Conservation (phyloP, 2,888 invertebrate species). For the Platynereis dumerilii region DNA sequence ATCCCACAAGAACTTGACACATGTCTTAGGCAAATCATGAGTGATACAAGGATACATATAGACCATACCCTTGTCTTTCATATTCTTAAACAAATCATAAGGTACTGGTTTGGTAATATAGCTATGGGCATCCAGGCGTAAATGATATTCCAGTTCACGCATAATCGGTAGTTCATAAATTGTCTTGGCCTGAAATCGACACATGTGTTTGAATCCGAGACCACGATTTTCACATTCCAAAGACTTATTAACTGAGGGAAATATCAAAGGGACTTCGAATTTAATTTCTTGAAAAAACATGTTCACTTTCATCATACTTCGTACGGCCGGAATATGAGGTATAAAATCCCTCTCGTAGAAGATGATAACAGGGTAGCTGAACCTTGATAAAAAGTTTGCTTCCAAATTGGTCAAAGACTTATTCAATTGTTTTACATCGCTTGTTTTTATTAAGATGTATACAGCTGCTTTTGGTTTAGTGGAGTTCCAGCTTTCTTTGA, state of each 20-base stretch:
- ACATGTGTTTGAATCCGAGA: slow-evolving; percentile 39
- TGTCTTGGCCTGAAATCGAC: slow-evolving; percentile 37
- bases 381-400: slow-evolving; percentile 29
- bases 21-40: slow-evolving; percentile 21
- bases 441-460: slow-evolving; percentile 29
- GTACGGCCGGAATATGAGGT: slow-evolving; percentile 2
- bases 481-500: slow-evolving; percentile 22
- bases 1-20: slow-evolving; percentile 33
- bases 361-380: slow-evolving; percentile 36
- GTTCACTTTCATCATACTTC: slow-evolving; percentile 6
- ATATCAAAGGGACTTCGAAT: slow-evolving; percentile 31
- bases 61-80: slow-evolving; percentile 21
- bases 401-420: slow-evolving; percentile 23
- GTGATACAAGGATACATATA: slow-evolving; percentile 35
- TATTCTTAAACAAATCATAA: slow-evolving; percentile 38
- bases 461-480: slow-evolving; percentile 35
- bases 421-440: slow-evolving; percentile 10
- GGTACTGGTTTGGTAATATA: slow-evolving; percentile 19
- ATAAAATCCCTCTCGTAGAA: slow-evolving; percentile 36
- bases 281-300: slow-evolving; percentile 34
- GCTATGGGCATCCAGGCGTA: slow-evolving; percentile 41
- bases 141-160: slow-evolving; percentile 33
- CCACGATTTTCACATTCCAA: slow-evolving; percentile 23
- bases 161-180: slow-evolving; percentile 36
- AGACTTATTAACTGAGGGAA: slow-evolving; percentile 5